Conservation (phyloP, 2,113 vertebrate species). For the Phalacrocorax carbo region DNA sequence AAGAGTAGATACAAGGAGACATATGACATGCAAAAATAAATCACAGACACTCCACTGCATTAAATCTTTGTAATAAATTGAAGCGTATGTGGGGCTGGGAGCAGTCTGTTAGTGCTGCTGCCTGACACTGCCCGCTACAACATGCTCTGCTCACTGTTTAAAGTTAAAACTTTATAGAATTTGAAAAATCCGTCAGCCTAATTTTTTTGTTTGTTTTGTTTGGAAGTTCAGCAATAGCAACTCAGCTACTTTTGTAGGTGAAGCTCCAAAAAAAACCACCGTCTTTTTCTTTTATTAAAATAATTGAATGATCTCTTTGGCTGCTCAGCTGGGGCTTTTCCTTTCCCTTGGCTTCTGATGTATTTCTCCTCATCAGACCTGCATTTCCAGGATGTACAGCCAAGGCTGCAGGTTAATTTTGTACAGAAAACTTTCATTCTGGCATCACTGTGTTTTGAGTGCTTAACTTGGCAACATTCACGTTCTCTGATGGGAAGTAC, state of each 20-base stretch:
- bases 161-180: neutral
- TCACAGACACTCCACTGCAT: neutral
- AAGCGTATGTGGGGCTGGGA: fast-evolving
- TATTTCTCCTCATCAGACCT: neutral
- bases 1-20: neutral
- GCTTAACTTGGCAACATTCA: neutral
- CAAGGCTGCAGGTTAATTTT: neutral
- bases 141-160: neutral
- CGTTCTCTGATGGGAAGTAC: neutral
- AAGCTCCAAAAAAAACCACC: neutral
- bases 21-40: neutral
- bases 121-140: neutral
- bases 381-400: neutral
- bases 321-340: neutral
- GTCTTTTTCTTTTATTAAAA: neutral
- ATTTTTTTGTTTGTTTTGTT: neutral
- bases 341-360: neutral
- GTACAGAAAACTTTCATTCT: neutral
- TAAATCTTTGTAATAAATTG: neutral
- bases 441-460: neutral
- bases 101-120: neutral
- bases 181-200: neutral
- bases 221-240: neutral
- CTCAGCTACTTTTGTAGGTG: neutral
- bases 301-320: neutral